phyloP scores from a whole-genome alignment of 2,113 vertebrate genomes.

The Microcebus tavaratra region DNA sequence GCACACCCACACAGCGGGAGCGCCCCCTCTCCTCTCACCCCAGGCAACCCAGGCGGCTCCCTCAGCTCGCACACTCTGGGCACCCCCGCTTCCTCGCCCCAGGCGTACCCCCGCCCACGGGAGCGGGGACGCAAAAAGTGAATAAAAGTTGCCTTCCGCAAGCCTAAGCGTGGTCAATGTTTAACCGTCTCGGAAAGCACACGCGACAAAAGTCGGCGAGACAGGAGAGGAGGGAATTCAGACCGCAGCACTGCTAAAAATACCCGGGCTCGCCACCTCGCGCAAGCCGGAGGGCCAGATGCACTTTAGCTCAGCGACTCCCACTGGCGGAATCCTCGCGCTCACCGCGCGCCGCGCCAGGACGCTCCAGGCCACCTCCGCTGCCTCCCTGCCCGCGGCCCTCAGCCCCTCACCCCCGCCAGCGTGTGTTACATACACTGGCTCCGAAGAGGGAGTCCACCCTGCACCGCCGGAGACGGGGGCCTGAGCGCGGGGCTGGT shows the following conservation, averaged over 20 bases:
- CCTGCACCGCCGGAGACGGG: background rate
- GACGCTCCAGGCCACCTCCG: background rate
- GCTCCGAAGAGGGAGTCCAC: background rate
- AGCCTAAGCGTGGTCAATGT: background rate
- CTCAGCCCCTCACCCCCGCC: background rate
- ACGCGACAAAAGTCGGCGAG: background rate
- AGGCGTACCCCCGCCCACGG: background rate
- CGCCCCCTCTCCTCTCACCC: background rate
- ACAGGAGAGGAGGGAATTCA: background rate
- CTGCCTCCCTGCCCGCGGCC: background rate
- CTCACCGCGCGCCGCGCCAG: background rate
- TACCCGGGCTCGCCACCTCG: background rate
- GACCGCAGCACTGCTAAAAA: conserved; percentile 18
- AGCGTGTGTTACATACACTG: background rate
- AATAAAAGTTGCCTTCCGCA: conserved; percentile 53
- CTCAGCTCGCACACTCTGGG: background rate
- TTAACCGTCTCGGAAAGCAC: background rate
- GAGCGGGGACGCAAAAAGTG: background rate
- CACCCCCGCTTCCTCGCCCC: background rate
- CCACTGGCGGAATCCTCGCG: conserved; percentile 54
- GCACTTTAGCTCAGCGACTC: conserved; percentile 75
- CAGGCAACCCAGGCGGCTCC: background rate
- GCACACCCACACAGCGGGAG: background rate
- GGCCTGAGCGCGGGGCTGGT: rapidly evolving
- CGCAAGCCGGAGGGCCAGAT: background rate